Evolutionary conservation across 2,888 invertebrate genomes (phyloP).

Genomic region (Amblyjoppa proteus): DNA sequence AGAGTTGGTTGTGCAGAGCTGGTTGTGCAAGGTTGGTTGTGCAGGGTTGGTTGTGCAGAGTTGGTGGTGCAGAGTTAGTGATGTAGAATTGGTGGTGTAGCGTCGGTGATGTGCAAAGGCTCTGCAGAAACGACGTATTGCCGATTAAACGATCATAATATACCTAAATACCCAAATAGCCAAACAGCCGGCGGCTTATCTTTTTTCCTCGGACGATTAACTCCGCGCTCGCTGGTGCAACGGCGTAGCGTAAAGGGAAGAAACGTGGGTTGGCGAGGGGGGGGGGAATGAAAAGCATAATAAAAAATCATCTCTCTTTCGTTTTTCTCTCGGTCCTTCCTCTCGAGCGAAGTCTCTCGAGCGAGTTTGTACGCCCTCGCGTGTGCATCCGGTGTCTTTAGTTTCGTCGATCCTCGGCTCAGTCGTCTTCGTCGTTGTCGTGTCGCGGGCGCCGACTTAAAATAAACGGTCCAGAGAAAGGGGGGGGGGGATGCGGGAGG

Average conservation of each 20-base stretch:
- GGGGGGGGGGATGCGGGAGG: constrained; percentile 16
- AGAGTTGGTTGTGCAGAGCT: too few relatives aligned
- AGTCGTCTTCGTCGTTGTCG: constrained; percentile 45
- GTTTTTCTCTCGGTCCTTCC: constrained; percentile 45
- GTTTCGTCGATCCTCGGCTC: constrained; percentile 56
- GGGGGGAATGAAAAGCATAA: neutral
- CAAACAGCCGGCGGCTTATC: neutral
- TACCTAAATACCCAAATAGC: neutral
- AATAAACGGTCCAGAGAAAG: constrained; percentile 53
- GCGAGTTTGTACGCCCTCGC: constrained; percentile 15
- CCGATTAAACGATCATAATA: too few relatives aligned
- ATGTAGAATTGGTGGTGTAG: too few relatives aligned
- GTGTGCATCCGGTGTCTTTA: constrained; percentile 57
- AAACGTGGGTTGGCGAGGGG: neutral
- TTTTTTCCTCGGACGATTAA: constrained; percentile 20
- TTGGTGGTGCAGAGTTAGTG: too few relatives aligned
- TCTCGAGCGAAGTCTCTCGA: constrained; percentile 35
- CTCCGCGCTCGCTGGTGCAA: neutral
- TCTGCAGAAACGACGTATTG: too few relatives aligned
- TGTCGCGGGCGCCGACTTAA: constrained; percentile 59
- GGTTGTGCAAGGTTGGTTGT: too few relatives aligned
- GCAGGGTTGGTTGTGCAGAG: too few relatives aligned
- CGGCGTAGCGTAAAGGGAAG: neutral
- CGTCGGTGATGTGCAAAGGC: too few relatives aligned
- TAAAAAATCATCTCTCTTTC: constrained; percentile 27